phyloP scores from a whole-genome alignment of 2,888 invertebrate genomes.

The Salticus scenicus region DNA sequence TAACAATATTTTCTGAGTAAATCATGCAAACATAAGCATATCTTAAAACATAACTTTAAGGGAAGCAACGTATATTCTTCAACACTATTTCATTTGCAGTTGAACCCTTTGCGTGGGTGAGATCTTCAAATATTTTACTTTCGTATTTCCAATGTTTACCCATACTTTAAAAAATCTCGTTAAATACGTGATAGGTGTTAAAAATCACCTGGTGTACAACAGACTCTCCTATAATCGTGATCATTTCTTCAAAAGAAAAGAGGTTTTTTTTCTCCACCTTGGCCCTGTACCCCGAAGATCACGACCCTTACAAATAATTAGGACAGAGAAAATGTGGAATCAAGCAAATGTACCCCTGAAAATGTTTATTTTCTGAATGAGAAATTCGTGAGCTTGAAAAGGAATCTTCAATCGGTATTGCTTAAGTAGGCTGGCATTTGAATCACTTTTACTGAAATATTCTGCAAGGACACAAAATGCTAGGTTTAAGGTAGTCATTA shows the following conservation, averaged over 20 bases:
- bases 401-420: conserved; percentile 39
- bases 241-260: conserved; percentile 41
- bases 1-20: too few relatives aligned
- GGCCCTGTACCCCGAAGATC: conserved; percentile 36
- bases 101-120: not conserved
- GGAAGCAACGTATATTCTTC: too few relatives aligned
- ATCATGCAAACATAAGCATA: too few relatives aligned
- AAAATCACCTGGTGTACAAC: conserved; percentile 49
- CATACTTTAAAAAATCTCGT: not conserved
- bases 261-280: conserved; percentile 41
- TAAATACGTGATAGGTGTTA: conserved; percentile 51
- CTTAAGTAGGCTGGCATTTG: conserved; percentile 13
- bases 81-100: too few relatives aligned
- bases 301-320: conserved; percentile 56
- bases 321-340: conserved; percentile 38
- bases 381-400: conserved; percentile 41
- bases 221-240: conserved; percentile 33
- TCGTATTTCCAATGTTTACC: not conserved
- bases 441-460: not conserved
- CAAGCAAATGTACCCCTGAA: conserved; percentile 37
- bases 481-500: not conserved
- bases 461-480: not conserved
- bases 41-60: too few relatives aligned
- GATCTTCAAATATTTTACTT: not conserved
- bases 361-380: conserved; percentile 32